phyloP scores from a whole-genome alignment of 1,140 invertebrate species.

The Camponotus floridanus region DNA sequence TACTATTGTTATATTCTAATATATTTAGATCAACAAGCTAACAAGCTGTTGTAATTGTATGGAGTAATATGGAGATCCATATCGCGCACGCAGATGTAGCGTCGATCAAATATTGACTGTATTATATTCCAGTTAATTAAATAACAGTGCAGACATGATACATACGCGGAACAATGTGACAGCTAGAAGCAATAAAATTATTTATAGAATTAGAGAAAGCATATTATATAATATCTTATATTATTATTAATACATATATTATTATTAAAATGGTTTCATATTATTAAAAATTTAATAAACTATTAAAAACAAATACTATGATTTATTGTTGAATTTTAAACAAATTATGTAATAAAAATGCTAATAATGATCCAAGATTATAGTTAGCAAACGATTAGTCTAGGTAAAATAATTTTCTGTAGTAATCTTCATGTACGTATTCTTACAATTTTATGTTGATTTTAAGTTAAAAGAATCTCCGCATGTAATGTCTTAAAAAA shows the following conservation, averaged over 20 bases:
- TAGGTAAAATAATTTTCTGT: not conserved
- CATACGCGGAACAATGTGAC: not conserved
- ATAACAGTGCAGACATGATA: not conserved
- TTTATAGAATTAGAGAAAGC: not conserved
- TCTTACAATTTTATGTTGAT: not conserved
- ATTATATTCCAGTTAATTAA: slow-evolving; percentile 4
- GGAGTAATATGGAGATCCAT: not conserved
- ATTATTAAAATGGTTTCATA: not conserved
- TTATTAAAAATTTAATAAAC: not conserved
- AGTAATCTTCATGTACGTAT: not conserved
- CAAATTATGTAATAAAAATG: slow-evolving; percentile 10
- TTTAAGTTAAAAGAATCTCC: not conserved
- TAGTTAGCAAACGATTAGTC: not conserved
- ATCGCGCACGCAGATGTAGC: not conserved
- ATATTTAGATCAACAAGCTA: not conserved
- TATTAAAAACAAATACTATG: no score
- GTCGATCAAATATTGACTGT: slow-evolving; percentile 36
- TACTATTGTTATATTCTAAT: not conserved
- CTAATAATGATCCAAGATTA: not conserved
- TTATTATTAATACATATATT: not conserved
- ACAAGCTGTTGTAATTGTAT: slow-evolving; percentile 8
- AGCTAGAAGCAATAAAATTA: not conserved
- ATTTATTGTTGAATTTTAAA: not conserved
- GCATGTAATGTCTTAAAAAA: not conserved
- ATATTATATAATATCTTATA: no score